A percentile compares a stretch with the other conserved stretches of the same genome.
phyloP scores from a whole-genome alignment of 2,113 vertebrate species.

The Rynchops niger region DNA sequence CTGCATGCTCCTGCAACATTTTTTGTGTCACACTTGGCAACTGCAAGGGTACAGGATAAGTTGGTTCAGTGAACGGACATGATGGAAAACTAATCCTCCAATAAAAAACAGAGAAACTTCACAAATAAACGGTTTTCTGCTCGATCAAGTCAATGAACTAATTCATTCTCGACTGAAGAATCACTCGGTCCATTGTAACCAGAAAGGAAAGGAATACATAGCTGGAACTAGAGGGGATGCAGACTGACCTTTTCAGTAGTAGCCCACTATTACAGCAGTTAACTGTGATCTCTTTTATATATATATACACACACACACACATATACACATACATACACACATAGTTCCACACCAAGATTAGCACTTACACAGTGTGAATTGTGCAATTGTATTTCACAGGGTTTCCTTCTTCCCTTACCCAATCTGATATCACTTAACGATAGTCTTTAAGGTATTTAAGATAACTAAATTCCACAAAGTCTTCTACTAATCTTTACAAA shows the following conservation, averaged over 20 bases:
- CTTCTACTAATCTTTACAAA: conserved; percentile 8
- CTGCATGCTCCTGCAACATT: accelerated
- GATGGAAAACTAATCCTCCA: conserved; percentile 1
- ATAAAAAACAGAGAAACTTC: not conserved
- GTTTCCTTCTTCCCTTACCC: not conserved
- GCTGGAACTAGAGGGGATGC: not conserved
- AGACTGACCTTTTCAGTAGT: not conserved
- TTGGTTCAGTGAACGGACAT: not conserved
- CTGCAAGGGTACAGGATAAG: not conserved
- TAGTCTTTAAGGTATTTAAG: not conserved
- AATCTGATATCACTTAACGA: conserved; percentile 17
- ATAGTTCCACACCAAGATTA: not conserved
- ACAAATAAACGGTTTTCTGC: not conserved
- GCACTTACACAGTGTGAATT: not conserved
- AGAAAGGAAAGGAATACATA: not conserved
- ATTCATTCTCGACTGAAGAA: not conserved
- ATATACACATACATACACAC: not conserved
- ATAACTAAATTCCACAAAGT: not conserved
- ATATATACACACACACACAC: not conserved
- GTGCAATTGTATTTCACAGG: not conserved
- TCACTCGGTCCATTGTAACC: not conserved
- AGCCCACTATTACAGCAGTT: not conserved
- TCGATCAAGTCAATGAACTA: conserved; percentile 21
- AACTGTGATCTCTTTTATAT: not conserved
- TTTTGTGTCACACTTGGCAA: not conserved